A percentile compares a stretch with the other conserved stretches of the same genome.
Conservation (phyloP, 2,797 vertebrate species). For the Hippopotamyrus pictus region DNA sequence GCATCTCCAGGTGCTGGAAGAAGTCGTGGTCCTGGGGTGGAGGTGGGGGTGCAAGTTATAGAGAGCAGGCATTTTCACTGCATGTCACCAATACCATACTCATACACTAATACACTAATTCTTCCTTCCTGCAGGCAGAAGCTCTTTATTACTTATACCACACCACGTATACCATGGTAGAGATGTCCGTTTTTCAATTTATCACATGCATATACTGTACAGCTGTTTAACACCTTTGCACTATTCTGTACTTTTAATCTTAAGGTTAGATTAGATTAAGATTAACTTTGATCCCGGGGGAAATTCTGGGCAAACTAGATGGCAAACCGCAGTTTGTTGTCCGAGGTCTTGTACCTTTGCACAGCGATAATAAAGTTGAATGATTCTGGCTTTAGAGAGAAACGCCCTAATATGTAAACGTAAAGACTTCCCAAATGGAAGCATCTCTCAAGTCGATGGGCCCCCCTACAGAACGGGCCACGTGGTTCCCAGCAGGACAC, state of each 20-base stretch:
- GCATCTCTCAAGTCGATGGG: not conserved
- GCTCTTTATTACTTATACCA: not conserved
- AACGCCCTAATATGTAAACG: not conserved
- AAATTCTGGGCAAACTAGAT: not conserved
- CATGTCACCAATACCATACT: not conserved
- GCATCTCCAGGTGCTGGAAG: conserved; percentile 98
- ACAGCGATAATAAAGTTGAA: not conserved
- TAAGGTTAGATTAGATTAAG: not conserved
- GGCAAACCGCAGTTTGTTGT: not conserved
- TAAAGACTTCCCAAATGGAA: not conserved
- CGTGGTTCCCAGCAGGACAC: not conserved
- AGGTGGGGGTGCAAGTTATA: not conserved
- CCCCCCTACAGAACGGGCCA: not conserved
- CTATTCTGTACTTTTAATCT: not conserved
- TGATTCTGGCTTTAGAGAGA: not conserved
- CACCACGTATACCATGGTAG: not conserved
- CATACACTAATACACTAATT: not conserved
- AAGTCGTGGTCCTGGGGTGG: conserved; percentile 86
- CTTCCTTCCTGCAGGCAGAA: not conserved
- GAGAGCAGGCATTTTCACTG: not conserved
- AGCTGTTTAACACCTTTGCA: not conserved
- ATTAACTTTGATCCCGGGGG: not conserved
- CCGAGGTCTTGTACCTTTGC: no score
- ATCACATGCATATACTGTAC: not conserved
- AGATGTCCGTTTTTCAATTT: not conserved